These are phyloP conservation scores for Intellagama lesueurii DNA, from an alignment of 2,797 vertebrate genomes.

Conservation along the genomic window DNA sequence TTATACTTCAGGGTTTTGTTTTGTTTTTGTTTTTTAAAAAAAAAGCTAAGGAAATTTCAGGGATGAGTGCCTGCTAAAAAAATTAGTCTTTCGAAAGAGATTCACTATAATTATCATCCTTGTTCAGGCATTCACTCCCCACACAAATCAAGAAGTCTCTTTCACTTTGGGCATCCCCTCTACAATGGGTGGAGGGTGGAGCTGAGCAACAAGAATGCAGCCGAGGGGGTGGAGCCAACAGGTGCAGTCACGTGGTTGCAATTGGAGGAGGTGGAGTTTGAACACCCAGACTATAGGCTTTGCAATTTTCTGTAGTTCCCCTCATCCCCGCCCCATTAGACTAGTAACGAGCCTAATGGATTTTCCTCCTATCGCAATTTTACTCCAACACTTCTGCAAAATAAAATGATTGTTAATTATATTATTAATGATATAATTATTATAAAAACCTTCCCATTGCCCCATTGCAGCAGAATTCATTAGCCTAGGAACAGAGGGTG, in stretches of 20 bases:
- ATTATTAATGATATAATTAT: too few relatives aligned
- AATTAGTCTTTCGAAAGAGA: conserved; percentile 72
- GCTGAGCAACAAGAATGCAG: too few relatives aligned
- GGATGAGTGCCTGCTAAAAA: conserved; percentile 51
- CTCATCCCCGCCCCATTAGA: conserved; percentile 25
- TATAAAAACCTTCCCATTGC: too few relatives aligned
- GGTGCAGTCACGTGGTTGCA: too few relatives aligned
- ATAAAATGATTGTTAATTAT: background rate
- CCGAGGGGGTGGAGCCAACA: background rate
- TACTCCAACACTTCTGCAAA: rapidly evolving
- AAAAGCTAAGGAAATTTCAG: conserved; percentile 23
- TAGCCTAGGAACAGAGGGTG: rapidly evolving
- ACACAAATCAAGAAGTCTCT: background rate
- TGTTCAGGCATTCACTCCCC: background rate
- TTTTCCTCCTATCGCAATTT: too few relatives aligned
- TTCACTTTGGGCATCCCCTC: background rate
- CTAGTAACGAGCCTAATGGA: too few relatives aligned
- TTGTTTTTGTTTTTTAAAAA: background rate
- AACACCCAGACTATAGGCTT: conserved; percentile 37
- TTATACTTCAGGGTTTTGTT: background rate
- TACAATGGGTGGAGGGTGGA: background rate
- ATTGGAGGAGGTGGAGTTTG: background rate
- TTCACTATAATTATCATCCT: conserved; percentile 69
- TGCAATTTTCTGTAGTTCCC: conserved; percentile 69
- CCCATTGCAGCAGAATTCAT: too few relatives aligned